Evolutionary conservation across 1,140 invertebrate species (phyloP), one percentile per base, ranked within the genome.

Genomic region (Listronotus oregonensis): DNA sequence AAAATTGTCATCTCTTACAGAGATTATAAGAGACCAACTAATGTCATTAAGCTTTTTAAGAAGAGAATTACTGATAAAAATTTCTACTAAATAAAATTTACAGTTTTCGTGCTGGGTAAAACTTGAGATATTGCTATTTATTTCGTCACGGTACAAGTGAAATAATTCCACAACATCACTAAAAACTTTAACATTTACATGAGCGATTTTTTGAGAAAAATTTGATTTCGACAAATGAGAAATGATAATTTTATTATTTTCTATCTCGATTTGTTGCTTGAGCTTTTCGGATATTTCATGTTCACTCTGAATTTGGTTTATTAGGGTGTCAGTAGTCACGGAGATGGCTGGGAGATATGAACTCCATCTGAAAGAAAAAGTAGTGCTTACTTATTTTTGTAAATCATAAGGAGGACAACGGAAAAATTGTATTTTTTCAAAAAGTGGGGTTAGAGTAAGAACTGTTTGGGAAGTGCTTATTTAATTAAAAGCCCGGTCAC

Each of bases 51-150:
- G 43, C n/a, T 68, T 63, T 43, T 50, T 39, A 11, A 56, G 31
- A 10, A 70, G 31, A 27, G 37, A 39, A 21, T 51, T 44, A 12
- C 46, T 50, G 43, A 67, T 67, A 34, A 47, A 58, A 34, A 68
- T 39, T 47, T 70, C 69, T 42, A 68, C 39, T 46, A 70, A 65
- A 51, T 60, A 67, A 62, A 68, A 70, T 34, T 68, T 68, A 49
- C 56, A 50, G 51, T 61, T 67, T 21, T 65, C 51, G 47, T 18
- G 32, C 18, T 57, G 61, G 32, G 21, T 37, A 15, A 68, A 51
- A 37, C 17, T 32, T 7, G n/a, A 34, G 6, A 59, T 0, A 52
- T 67, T 42, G 5, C 8, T 17, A 42, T 70, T 43, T 37, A 58
- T 18, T 47, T 68, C 39, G 51, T 68, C 66, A 32, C 21, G 27